Evolutionary conservation across 2,797 vertebrate genomes (phyloP), one percentile per base, ranked within the genome.

Genomic region (Enteromius trimaculatus): DNA sequence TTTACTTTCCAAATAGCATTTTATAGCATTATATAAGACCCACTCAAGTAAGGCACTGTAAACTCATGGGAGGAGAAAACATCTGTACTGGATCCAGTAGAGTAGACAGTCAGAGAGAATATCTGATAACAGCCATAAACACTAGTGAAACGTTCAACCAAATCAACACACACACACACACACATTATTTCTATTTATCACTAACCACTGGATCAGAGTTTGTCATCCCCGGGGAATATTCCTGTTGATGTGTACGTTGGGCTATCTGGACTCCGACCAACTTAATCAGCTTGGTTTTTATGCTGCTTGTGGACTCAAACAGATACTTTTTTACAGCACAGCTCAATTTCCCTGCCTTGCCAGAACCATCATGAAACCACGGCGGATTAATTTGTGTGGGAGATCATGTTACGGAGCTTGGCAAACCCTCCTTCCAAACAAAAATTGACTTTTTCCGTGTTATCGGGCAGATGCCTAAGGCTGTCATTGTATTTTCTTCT

Each of bases 381-480:
- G 21, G 44, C 84, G 88, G 89, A 93, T 92, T 92, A 79, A 92
- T 93, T 93, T 83, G 82, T 92, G 89, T 87, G 85, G 88, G 87
- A 87, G 87, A 91, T 89, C 87, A 84, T 89, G 85, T 89, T 86
- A 90, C 77, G 47, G 65, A 72, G 85, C 85, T 92, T 90, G 89
- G 90, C 89, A 86, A 90, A 90, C n/a, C 49, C 81, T 89, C 85
- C 79, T 91, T 91, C 86, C 75, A 91, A 89, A 89, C 88, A 90
- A 90, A 91, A 90, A 91, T 37, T 0, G 42, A 78, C 65, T 78
- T 71, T 83, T 51, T 34, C 66, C 34, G 31, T 53, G 51, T 77
- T 76, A 81, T 81, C 64, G 29, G 51, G 72, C 83, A 85, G 39
- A 85, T 77, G 75, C 84, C 72, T 70, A 64, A 83, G 66, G 82